Evolutionary conservation across 2,888 invertebrate genomes (phyloP), one percentile per base, ranked within the genome.

Genomic region (Tenthredo mesomela): DNA sequence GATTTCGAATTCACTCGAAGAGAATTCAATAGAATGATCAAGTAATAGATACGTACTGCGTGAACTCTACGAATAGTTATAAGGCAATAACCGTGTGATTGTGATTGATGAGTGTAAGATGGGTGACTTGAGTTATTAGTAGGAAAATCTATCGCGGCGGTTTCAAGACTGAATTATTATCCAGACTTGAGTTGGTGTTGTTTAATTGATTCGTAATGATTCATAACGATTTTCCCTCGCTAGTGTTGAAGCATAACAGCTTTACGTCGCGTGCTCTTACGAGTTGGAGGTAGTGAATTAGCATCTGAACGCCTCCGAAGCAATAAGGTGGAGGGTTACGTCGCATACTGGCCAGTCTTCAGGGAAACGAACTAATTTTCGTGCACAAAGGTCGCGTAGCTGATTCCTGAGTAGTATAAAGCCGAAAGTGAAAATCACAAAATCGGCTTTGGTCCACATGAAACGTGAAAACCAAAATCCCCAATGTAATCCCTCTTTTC

Each of bases 381-480:
- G 6, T 10, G 43, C 67, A 82, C 65, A 82, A 82, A 67, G 82
- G 67, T 47, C 21, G 61, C 37, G 29, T 29, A 47, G 80, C 25
- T 50, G 82, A 50, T 67, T 82, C 67, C 47, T 50, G 82, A 67
- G 82, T 67, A 80, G 33, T 58, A 50, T 29, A 80, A 40, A 37
- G 58, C 80, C 67, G 82, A 67, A 82, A 82, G 73, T 83, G 85
- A 88, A 90, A 89, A 90, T 90, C 89, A 91, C 91, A 91, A 93
- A 93, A 93, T 93, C 93, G 92, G 93, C 92, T 93, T 93, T 93
- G 87, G 90, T 88, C 89, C 90, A 89, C 88, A 90, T 90, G 91
- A 91, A 91, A 91, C 90, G 91, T 89, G 90, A 91, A 92, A 93
- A 93, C 93, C 93, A 92, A 93, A 93, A 93, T 93, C 93, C 93